Conservation (phyloP, 1,140 invertebrate genomes). For the Macrobrachium rosenbergii region DNA sequence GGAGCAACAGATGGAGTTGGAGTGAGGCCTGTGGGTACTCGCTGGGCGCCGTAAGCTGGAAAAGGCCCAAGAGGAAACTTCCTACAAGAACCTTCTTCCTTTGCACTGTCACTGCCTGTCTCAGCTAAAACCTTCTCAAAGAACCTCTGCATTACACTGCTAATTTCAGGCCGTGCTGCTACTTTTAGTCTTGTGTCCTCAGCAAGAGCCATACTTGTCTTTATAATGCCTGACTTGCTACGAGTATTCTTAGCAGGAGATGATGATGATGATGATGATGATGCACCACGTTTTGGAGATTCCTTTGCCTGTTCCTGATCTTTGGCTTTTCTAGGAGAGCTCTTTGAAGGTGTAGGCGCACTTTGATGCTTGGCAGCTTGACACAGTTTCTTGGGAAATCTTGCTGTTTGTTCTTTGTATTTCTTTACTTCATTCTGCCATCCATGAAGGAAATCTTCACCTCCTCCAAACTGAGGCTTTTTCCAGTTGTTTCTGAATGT, state of each 20-base stretch:
- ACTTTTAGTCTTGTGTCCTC: constrained; percentile 73
- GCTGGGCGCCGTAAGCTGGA: constrained; percentile 55
- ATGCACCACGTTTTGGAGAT: constrained; percentile 28
- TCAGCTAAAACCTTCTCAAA: constrained; percentile 74
- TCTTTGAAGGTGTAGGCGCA: constrained; percentile 7
- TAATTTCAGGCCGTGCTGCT: constrained; percentile 74
- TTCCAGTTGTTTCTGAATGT: constrained; percentile 59
- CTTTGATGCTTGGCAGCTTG: constrained; percentile 44
- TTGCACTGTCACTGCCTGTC: constrained; percentile 71
- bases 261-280: not conserved
- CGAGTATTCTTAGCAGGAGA: constrained; percentile 60
- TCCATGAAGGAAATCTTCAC: constrained; percentile 62
- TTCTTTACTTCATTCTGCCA: constrained; percentile 65
- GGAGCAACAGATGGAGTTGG: constrained; percentile 65
- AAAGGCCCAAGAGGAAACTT: constrained; percentile 57
- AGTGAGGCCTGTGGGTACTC: constrained; percentile 62
- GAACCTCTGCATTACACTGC: constrained; percentile 67
- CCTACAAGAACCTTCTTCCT: constrained; percentile 40
- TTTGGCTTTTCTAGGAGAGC: constrained; percentile 20
- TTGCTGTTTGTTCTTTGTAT: constrained; percentile 58
- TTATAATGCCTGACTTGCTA: constrained; percentile 58
- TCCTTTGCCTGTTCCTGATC: constrained; percentile 49
- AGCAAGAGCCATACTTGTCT: constrained; percentile 47
- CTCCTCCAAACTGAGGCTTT: constrained; percentile 62
- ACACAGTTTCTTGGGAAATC: constrained; percentile 61